phyloP scores from a whole-genome alignment of 2,888 invertebrate species.

The Palloptera scutellata region DNA sequence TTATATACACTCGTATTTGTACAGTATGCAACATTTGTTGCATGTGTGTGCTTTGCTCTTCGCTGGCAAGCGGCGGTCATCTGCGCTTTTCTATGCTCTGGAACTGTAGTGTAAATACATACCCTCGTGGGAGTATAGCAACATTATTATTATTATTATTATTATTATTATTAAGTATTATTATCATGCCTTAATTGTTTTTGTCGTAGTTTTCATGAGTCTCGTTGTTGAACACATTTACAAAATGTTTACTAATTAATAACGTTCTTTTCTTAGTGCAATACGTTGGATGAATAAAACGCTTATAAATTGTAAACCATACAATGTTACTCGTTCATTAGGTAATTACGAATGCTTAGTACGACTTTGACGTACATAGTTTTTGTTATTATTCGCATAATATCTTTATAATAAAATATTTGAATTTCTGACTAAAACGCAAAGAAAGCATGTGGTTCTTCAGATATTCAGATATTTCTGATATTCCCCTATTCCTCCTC shows the following conservation, averaged over 20 bases:
- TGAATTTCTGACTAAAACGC: too few relatives aligned
- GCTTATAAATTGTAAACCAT: neutral
- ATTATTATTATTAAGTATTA: neutral
- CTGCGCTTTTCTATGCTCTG: neutral
- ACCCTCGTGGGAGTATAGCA: neutral
- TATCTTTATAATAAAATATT: too few relatives aligned
- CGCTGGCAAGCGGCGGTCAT: neutral
- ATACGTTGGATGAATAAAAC: neutral
- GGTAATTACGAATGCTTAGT: too few relatives aligned
- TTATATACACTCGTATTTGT: conserved; percentile 17
- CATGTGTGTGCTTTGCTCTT: neutral
- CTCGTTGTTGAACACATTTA: too few relatives aligned
- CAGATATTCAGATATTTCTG: too few relatives aligned
- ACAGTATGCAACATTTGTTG: conserved; percentile 26
- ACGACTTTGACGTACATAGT: too few relatives aligned
- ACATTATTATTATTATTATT: neutral
- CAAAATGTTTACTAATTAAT: neutral
- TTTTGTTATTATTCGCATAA: too few relatives aligned
- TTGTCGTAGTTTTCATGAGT: neutral
- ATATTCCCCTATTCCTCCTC: too few relatives aligned
- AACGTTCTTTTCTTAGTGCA: too few relatives aligned
- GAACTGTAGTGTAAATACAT: too few relatives aligned
- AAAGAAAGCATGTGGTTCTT: too few relatives aligned
- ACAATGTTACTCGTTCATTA: too few relatives aligned
- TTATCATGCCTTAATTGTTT: conserved; percentile 1